Evolutionary conservation across 2,888 invertebrate genomes (phyloP).

Genomic region (Mesorhabditis spiculigera): DNA sequence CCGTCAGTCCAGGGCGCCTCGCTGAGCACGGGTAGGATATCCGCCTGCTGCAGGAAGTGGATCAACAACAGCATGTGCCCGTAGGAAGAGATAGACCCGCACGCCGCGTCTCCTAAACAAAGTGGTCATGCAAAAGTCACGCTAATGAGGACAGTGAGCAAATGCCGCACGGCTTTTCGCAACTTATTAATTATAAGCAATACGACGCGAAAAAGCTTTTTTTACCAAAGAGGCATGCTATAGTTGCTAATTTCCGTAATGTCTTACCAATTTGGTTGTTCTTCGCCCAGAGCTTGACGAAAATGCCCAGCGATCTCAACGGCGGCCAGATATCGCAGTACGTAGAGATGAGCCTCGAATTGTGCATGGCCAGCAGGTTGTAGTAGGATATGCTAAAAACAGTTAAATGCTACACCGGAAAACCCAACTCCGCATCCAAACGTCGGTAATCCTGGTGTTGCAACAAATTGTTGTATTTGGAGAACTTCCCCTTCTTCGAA

Average conservation of each 20-base stretch:
- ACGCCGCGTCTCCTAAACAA: conserved; percentile 65
- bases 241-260: background rate
- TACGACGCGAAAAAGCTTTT: too few species aligned
- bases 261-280: background rate
- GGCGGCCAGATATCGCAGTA: conserved; percentile 62
- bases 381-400: conserved; percentile 64
- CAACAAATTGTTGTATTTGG: background rate
- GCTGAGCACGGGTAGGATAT: conserved; percentile 6
- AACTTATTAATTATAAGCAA: conserved; percentile 5
- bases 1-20: background rate
- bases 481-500: conserved; percentile 42
- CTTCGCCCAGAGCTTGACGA: conserved; percentile 18
- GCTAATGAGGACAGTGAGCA: too few species aligned
- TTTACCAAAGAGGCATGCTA: background rate
- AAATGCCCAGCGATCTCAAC: conserved; percentile 57
- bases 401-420: background rate
- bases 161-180: conserved; percentile 61
- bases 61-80: conserved; percentile 67
- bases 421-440: background rate
- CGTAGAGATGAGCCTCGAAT: conserved; percentile 64
- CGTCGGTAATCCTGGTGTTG: background rate
- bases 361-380: conserved; percentile 66
- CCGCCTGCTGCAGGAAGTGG: conserved; percentile 64
- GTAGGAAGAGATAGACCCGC: conserved; percentile 68
- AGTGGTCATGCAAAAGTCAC: too few species aligned